A percentile compares a stretch with the other conserved stretches of the same genome.
Evolutionary conservation across 2,797 vertebrate species (phyloP).

Genomic region (Choloepus didactylus): DNA sequence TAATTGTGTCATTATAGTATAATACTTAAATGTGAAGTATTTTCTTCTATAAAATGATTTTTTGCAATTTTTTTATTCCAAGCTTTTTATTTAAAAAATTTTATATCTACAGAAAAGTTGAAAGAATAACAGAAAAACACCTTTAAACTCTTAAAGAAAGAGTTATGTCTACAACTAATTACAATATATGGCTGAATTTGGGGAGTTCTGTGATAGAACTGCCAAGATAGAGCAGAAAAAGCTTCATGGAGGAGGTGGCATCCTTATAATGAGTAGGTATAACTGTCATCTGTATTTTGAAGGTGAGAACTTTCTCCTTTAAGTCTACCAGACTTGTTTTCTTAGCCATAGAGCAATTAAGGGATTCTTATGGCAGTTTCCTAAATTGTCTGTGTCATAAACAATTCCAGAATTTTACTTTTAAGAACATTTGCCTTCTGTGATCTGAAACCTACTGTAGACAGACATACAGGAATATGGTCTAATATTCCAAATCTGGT

Average conservation of each 20-base stretch:
- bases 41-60: slow-evolving; percentile 55
- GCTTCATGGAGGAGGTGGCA: slow-evolving; percentile 1
- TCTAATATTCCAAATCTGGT: slow-evolving; percentile 20
- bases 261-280: slow-evolving; percentile 29
- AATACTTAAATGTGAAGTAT: slow-evolving; percentile 44
- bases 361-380: neutral
- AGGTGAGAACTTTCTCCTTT: slow-evolving; percentile 37
- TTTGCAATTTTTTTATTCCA: slow-evolving; percentile 24
- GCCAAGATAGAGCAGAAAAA: slow-evolving; percentile 32
- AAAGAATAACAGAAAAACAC: neutral
- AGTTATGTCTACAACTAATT: neutral
- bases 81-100: slow-evolving; percentile 34
- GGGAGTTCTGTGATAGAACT: slow-evolving; percentile 7
- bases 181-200: neutral
- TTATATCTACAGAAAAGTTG: neutral
- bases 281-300: slow-evolving; percentile 49
- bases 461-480: slow-evolving; percentile 9
- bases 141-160: neutral
- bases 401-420: neutral
- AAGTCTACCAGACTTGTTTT: neutral
- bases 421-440: neutral
- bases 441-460: slow-evolving; percentile 25
- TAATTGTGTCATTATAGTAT: neutral
- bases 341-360: neutral
- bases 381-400: slow-evolving; percentile 4